Base-by-base conservation (phyloP, 2,113 vertebrate genomes). In the Bucco capensis region DNA sequence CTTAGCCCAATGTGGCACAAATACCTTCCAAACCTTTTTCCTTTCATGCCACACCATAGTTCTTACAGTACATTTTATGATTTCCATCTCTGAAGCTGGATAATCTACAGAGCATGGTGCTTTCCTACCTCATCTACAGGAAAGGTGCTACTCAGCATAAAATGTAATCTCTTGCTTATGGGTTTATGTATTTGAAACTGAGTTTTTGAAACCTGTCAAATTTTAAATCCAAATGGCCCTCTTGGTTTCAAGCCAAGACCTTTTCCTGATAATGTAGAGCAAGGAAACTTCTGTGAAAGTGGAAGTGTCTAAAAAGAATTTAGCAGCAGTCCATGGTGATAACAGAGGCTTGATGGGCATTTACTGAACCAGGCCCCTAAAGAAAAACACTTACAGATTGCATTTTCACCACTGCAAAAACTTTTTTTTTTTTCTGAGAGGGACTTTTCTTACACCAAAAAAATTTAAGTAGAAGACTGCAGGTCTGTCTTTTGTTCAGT, bases 191-290 rank as follows among this genome's bases (percentile, higher is more conserved):
- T 62, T 93, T 88, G 70, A 53, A 78, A 88, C 70, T 18, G 44
- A 83, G 42, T 74, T 65, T 84, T 83, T 90, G 8, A 86, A 95
- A 83, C 11, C 67, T 88, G 58, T 79, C 79, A 92, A 25, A 81
- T 35, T 85, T 91, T 75, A 94, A 96, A 93, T 49, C 78, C 42
- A 94, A 95, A 89, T 83, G 28, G 62, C 25, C 51, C 58, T 82
- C 58, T 90, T 93, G 95, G 75, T 72, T 78, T 93, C 74, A 89
- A 70, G 82, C 64, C 77, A 96, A 96, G 89, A 53, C 92, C 50
- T 78, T 86, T 95, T 84, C 35, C 66, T 82, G 86, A 94, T 85
- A 83, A 90, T 85, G 51, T 1, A 71, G 33, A 82, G 88, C n/a
- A 53, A 80, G 24, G 71, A 90, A 95, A 67, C 76, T 70, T 56